Percentiles rank a stretch among this genome's conserved stretches.
Evolutionary conservation across 2,888 invertebrate genomes (phyloP).

Genomic region (Meghimatium bilineatum): DNA sequence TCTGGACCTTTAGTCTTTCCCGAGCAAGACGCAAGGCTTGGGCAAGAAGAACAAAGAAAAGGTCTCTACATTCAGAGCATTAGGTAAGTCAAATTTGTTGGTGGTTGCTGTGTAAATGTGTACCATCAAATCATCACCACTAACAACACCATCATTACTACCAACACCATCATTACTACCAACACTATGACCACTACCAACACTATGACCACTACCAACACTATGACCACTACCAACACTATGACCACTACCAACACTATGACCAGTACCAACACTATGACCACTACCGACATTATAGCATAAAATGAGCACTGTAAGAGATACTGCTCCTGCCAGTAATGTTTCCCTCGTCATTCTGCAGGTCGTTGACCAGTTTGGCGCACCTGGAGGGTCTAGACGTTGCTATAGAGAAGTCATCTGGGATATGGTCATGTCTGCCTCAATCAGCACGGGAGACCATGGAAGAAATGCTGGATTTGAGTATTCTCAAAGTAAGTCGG

Average conservation of each 20-base stretch:
- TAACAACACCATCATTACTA: background rate
- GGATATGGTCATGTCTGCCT: constrained; percentile 69
- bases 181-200: background rate
- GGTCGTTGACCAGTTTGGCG: constrained; percentile 26
- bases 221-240: too few species aligned
- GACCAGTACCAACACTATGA: too few species aligned
- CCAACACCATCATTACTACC: background rate
- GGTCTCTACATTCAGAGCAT: constrained; percentile 32
- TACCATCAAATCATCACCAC: background rate
- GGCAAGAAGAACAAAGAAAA: background rate
- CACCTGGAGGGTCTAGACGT: background rate
- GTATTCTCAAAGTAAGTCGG: constrained; percentile 81
- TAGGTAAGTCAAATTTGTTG: constrained; percentile 4
- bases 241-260: too few species aligned
- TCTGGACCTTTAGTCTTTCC: constrained; percentile 12
- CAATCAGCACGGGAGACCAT: constrained; percentile 79
- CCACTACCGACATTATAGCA: background rate
- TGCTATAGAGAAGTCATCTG: constrained; percentile 78
- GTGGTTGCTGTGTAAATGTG: background rate
- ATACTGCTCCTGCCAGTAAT: too few species aligned
- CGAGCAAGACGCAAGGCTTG: background rate
- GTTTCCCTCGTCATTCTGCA: background rate
- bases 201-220: too few species aligned
- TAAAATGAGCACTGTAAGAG: background rate
- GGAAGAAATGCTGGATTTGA: constrained; percentile 92